Evolutionary conservation across 2,113 vertebrate species (phyloP).

Genomic region (Clarias magur): DNA sequence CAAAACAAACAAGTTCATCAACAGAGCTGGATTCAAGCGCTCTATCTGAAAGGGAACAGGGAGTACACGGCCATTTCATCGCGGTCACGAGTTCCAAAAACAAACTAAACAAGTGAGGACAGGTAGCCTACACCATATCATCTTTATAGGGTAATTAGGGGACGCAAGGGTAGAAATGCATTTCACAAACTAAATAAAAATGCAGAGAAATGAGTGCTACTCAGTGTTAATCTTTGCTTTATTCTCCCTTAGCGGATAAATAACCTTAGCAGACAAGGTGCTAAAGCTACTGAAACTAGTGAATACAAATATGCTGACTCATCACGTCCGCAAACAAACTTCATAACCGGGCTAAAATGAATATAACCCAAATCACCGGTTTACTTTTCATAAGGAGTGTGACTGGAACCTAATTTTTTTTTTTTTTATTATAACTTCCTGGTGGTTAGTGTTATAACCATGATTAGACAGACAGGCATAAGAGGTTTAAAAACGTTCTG

Average conservation of each 20-base stretch:
- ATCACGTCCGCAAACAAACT: not conserved
- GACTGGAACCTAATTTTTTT: not conserved
- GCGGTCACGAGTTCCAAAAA: conserved; percentile 5
- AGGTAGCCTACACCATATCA: not conserved
- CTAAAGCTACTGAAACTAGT: not conserved
- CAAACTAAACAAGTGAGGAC: not conserved
- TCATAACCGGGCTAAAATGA: not conserved
- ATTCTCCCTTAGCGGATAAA: not conserved
- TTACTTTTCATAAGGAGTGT: not conserved
- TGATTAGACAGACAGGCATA: not conserved
- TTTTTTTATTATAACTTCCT: no score
- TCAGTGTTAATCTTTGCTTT: not conserved
- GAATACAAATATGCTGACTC: not conserved
- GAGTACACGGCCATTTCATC: not conserved
- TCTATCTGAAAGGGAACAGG: not conserved
- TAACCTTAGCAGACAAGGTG: not conserved
- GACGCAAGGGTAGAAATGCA: not conserved
- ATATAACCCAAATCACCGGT: not conserved
- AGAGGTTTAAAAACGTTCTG: not conserved
- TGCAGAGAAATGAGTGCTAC: not conserved
- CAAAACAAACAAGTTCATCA: not conserved
- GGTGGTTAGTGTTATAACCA: not conserved
- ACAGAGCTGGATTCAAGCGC: not conserved
- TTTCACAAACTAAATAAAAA: not conserved
- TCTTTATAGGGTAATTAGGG: not conserved